Conservation (phyloP, 1,140 invertebrate species). For the Drosophila sturtevanti region DNA sequence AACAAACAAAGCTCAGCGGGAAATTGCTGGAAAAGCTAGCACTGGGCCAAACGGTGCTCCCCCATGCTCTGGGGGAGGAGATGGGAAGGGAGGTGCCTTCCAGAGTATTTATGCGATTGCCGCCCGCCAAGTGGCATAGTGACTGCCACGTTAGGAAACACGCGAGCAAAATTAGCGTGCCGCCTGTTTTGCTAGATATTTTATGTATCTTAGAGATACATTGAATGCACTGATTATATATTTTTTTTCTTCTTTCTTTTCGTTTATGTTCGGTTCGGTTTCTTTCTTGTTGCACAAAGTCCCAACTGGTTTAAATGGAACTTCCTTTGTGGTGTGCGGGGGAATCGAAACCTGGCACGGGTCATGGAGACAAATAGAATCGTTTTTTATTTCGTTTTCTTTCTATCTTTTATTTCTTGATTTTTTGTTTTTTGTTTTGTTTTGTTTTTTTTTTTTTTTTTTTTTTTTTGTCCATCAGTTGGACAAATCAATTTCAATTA, state of each 20-base stretch:
- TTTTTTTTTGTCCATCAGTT: neutral
- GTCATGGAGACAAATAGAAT: slow-evolving; percentile 20
- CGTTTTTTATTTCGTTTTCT: too few species aligned
- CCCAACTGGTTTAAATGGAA: slow-evolving; percentile 65
- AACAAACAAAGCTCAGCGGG: slow-evolving; percentile 79
- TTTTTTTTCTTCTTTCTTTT: slow-evolving; percentile 8
- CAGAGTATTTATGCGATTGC: slow-evolving; percentile 75
- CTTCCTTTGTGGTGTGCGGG: slow-evolving; percentile 50
- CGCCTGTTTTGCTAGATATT: slow-evolving; percentile 63
- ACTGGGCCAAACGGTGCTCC: slow-evolving; percentile 8
- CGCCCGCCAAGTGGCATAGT: slow-evolving; percentile 75
- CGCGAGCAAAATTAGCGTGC: slow-evolving; percentile 79
- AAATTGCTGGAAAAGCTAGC: slow-evolving; percentile 68
- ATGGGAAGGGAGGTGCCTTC: neutral
- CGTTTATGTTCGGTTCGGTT: neutral
- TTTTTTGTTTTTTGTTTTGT: too few species aligned
- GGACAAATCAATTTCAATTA: slow-evolving; percentile 24
- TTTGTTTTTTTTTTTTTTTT: too few species aligned
- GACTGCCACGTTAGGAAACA: slow-evolving; percentile 79
- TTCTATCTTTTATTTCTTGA: too few species aligned
- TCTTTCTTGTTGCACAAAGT: slow-evolving; percentile 23
- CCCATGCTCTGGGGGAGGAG: neutral
- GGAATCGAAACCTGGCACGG: slow-evolving; percentile 33
- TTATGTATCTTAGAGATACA: slow-evolving; percentile 64
- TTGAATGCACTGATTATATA: slow-evolving; percentile 59